These are phyloP conservation scores for Ceratina australensis DNA, from an alignment of 1,140 invertebrate species.

Conservation along the genomic window DNA sequence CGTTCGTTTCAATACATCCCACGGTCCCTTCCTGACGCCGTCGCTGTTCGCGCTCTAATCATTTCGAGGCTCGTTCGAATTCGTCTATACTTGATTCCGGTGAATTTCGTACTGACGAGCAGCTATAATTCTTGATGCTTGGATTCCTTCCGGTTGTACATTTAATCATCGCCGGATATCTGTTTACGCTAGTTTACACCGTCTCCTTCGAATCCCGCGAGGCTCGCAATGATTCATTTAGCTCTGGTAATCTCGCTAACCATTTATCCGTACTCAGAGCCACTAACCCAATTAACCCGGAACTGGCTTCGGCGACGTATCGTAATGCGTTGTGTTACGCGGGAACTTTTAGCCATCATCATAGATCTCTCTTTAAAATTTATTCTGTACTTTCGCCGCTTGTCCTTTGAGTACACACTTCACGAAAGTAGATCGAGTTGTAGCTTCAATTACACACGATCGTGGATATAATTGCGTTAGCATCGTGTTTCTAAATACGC, in stretches of 20 bases:
- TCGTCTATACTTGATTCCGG: neutral
- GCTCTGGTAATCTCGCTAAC: slow-evolving; percentile 11
- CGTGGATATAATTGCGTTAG: too few species aligned
- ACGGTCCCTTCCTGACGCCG: too few species aligned
- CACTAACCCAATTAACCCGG: slow-evolving; percentile 38
- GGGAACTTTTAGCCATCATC: slow-evolving; percentile 23
- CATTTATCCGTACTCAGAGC: neutral
- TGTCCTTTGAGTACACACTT: neutral
- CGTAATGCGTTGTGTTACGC: slow-evolving; percentile 16
- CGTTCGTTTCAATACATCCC: too few species aligned
- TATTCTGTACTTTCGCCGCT: slow-evolving; percentile 2
- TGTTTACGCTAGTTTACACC: neutral
- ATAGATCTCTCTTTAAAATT: neutral
- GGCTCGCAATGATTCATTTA: slow-evolving; percentile 21
- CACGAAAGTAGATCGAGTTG: neutral
- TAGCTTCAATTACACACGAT: neutral
- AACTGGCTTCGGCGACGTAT: slow-evolving; percentile 10
- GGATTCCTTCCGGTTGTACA: neutral
- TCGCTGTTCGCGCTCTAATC: too few species aligned
- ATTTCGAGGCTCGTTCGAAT: too few species aligned
- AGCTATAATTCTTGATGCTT: too few species aligned
- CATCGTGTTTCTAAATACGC: too few species aligned
- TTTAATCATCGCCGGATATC: slow-evolving; percentile 13
- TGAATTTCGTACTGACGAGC: neutral
- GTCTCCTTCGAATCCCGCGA: neutral